phyloP scores from a whole-genome alignment of 2,113 vertebrate genomes.

The Hyperopisus bebe region DNA sequence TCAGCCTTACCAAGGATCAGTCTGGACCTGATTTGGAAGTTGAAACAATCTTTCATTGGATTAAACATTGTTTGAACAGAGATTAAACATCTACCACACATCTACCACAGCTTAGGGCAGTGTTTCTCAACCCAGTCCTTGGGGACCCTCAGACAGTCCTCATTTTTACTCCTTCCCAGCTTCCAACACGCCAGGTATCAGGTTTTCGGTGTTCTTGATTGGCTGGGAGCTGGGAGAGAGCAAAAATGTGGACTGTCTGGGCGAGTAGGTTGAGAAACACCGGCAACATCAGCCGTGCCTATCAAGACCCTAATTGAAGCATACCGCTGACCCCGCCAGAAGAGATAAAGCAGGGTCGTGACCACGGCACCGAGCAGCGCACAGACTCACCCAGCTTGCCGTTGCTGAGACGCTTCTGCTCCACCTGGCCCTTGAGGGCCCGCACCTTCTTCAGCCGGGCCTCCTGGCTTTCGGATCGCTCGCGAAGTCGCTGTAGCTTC shows the following conservation, averaged over 20 bases:
- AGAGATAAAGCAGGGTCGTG: neutral
- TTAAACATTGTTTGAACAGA: neutral
- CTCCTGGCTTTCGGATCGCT: conserved; percentile 91
- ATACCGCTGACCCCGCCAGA: neutral
- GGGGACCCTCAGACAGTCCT: neutral
- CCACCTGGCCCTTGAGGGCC: conserved; percentile 87
- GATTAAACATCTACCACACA: neutral
- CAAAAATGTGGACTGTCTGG: neutral
- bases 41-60: neutral
- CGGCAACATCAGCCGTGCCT: neutral
- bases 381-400: conserved; percentile 77
- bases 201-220: neutral
- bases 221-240: neutral
- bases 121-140: neutral
- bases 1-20: neutral
- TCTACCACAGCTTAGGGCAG: neutral
- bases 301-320: neutral
- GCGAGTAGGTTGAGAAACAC: neutral
- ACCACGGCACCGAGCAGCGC: neutral
- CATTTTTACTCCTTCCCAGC: neutral
- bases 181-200: neutral
- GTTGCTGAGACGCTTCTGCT: conserved; percentile 93
- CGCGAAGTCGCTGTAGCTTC: conserved; percentile 79
- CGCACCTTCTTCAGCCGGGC: conserved; percentile 88
- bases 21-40: neutral